Base-by-base conservation (phyloP, 2,797 vertebrate species). In the Eptatretus atami region DNA sequence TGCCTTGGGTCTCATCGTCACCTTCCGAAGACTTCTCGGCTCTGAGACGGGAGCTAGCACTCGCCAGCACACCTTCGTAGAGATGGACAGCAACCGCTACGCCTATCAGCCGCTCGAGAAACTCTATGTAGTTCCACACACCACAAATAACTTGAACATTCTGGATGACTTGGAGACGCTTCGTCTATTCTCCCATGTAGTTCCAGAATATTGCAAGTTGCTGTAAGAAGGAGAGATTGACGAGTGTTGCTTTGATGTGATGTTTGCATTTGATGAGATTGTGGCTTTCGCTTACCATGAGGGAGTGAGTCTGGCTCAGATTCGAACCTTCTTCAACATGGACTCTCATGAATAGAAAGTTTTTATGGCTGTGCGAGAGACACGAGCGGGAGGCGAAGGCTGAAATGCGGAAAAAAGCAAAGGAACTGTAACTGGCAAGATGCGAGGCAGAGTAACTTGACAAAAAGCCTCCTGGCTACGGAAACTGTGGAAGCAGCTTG, bases 81-180 rank as follows among this genome's bases (percentile, higher is more conserved):
- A 98, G 72, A 98, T 90, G 0, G 90, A 98, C 71, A 98, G 92
- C 0, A 86, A 96, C 63, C 83, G 92, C 52, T 96, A 98, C 0
- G 92, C 96, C 12, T 98, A 98, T 70, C 92, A 98, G 75, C 92
- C 90, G 0, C 77, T 96, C 76, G 90, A 98, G 74, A 96, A 94
- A 67, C 79, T 96, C 60, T 95, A 98, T 73, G 94, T 93, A 90
- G 86, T 95, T 65, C 80, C 96, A 64, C 85, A 95, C 75, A 98
- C 92, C 69, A 98, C 92, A 69, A 94, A 96, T 75, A 98, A 96
- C 78, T 96, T 87, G 77, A 98, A 98, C 78, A 98, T 98, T 68
- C 77, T 98, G 71, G 92, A 98, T 72, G 90, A 98, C 74, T 73
- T 98, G 63, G 92, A 98, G 74, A 98, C 92, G 0, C 78, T 98